Evolutionary conservation across 1,140 invertebrate genomes (phyloP).

Genomic region (Polypedilum pembai): DNA sequence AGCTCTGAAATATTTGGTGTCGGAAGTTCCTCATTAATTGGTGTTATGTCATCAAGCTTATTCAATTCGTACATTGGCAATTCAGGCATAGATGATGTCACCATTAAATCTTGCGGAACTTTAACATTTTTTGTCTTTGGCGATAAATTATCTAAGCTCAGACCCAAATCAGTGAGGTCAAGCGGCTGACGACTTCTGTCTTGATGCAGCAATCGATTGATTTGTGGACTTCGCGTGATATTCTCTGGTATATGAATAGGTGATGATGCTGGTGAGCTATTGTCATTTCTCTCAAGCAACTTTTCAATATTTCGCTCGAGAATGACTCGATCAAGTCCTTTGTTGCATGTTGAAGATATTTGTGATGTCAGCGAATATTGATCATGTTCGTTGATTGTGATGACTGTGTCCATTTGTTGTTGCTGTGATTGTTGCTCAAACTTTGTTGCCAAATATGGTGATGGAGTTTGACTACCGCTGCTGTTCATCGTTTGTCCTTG

Average conservation of each 20-base stretch:
- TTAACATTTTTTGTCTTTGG: conserved; percentile 34
- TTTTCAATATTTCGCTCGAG: conserved; percentile 53
- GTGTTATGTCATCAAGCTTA: neutral
- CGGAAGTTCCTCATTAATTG: conserved; percentile 22
- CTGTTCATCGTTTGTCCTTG: conserved; percentile 32
- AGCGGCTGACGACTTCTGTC: conserved; percentile 32
- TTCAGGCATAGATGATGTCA: conserved; percentile 41
- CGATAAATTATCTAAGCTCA: conserved; percentile 41
- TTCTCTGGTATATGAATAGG: conserved; percentile 31
- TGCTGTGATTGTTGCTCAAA: neutral
- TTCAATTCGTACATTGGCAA: conserved; percentile 33
- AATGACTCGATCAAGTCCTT: conserved; percentile 48
- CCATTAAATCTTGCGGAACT: conserved; percentile 34
- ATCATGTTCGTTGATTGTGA: conserved; percentile 29
- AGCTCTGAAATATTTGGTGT: conserved; percentile 13
- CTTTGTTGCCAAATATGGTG: conserved; percentile 34
- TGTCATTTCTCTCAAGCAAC: conserved; percentile 37
- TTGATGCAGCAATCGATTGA: conserved; percentile 37
- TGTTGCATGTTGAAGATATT: conserved; percentile 30
- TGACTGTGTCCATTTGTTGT: neutral
- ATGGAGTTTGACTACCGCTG: conserved; percentile 36
- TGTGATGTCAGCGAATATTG: conserved; percentile 23
- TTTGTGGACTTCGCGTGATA: conserved; percentile 37
- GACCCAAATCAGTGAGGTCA: conserved; percentile 41
- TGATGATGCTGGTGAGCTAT: neutral